Percentiles rank a stretch among this genome's conserved stretches.
Conservation (phyloP, 2,888 invertebrate species). For the Antheraea assamensis region DNA sequence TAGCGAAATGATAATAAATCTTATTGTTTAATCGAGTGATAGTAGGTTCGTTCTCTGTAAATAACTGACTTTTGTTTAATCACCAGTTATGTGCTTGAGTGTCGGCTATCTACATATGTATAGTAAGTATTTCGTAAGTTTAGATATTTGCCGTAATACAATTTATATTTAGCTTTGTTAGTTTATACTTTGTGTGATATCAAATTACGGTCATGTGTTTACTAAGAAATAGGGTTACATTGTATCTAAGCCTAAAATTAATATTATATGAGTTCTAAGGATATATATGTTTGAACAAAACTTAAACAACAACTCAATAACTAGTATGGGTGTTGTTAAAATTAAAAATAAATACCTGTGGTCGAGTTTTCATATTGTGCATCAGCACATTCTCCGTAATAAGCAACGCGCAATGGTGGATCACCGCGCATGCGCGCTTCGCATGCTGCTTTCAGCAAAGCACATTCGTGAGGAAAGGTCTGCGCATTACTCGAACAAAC, state of each 20-base stretch:
- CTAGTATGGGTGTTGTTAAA: not conserved
- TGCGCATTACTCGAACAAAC: constrained; percentile 90
- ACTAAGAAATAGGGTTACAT: not conserved
- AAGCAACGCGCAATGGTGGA: constrained; percentile 78
- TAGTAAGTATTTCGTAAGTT: too few relatives aligned
- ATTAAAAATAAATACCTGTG: constrained; percentile 39
- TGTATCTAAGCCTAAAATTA: not conserved
- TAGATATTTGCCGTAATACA: too few relatives aligned
- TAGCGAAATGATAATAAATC: too few relatives aligned
- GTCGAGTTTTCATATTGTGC: constrained; percentile 82
- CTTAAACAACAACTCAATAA: not conserved
- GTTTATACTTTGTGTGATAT: not conserved
- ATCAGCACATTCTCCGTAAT: constrained; percentile 90
- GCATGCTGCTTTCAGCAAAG: constrained; percentile 89
- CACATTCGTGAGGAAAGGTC: constrained; percentile 92
- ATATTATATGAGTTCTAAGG: not conserved
- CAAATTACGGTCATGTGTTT: not conserved
- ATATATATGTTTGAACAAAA: not conserved
- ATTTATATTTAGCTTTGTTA: too few relatives aligned
- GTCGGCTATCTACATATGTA: too few relatives aligned
- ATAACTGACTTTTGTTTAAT: too few relatives aligned
- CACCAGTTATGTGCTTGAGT: too few relatives aligned
- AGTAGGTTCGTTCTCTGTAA: too few relatives aligned
- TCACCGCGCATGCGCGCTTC: constrained; percentile 85
- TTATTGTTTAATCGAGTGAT: too few relatives aligned